Percentiles rank a stretch among this genome's conserved stretches.
phyloP scores from a whole-genome alignment of 2,797 vertebrate genomes.

The Neopelma chrysocephalum region DNA sequence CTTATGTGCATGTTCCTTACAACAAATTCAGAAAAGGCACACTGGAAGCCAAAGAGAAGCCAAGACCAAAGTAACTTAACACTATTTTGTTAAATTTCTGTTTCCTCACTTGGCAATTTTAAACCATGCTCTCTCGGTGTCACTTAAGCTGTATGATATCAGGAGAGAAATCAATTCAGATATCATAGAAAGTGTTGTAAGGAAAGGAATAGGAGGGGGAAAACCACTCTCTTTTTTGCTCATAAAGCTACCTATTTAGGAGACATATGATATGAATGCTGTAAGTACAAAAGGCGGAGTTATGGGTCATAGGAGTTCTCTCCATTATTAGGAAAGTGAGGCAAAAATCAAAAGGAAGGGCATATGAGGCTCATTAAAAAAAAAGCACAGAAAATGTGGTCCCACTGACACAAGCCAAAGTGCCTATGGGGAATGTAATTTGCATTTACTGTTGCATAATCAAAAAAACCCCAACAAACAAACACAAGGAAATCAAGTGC shows the following conservation, averaged over 20 bases:
- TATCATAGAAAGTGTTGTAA: background rate
- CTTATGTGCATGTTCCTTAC: background rate
- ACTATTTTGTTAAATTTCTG: background rate
- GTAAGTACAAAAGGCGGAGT: background rate
- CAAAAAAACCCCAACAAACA: background rate
- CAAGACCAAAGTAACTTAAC: background rate
- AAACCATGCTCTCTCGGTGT: background rate
- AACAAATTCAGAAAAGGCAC: background rate
- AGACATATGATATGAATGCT: background rate
- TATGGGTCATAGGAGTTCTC: background rate
- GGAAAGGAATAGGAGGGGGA: background rate
- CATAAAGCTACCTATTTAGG: background rate
- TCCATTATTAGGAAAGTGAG: background rate
- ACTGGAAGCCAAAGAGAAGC: background rate
- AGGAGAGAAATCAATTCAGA: background rate
- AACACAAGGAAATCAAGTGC: background rate
- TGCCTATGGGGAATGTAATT: background rate
- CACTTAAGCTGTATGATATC: background rate
- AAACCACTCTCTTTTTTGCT: background rate
- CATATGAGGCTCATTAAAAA: background rate
- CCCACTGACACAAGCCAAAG: background rate
- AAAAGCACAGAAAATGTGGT: fast-evolving
- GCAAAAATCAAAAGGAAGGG: background rate
- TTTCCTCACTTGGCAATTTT: background rate
- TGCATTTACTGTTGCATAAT: background rate